Conservation (phyloP, 2,797 vertebrate genomes). For the Paramormyrops hopkinsi region DNA sequence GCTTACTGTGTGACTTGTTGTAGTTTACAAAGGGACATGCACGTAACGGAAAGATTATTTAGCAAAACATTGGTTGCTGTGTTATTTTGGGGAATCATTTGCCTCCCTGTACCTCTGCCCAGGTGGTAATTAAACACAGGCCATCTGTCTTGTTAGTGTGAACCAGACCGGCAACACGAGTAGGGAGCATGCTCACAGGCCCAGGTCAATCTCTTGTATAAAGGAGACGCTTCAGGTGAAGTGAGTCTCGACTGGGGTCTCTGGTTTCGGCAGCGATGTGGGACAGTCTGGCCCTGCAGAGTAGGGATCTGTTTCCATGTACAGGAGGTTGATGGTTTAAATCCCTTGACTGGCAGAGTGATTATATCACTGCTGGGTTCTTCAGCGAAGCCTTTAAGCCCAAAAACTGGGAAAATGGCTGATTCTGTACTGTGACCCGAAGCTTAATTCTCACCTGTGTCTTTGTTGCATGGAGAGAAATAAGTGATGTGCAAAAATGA, state of each 20-base stretch:
- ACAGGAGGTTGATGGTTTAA: neutral
- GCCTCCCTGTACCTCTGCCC: neutral
- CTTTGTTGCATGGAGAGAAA: neutral
- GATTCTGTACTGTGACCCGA: neutral
- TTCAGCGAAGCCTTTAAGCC: neutral
- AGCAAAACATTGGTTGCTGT: neutral
- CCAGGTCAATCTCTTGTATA: neutral
- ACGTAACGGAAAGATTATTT: neutral
- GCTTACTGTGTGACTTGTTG: neutral
- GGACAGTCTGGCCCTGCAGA: neutral
- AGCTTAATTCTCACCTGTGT: neutral
- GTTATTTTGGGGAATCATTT: neutral
- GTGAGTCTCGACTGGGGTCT: neutral
- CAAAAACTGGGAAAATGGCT: neutral
- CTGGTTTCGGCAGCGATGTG: neutral
- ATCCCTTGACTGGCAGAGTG: neutral
- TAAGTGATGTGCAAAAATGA: too few species aligned
- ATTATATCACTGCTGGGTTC: neutral
- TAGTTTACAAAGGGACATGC: neutral
- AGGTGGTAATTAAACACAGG: neutral
- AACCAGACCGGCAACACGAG: neutral
- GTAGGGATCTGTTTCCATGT: neutral
- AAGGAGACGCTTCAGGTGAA: neutral
- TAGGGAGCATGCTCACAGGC: neutral
- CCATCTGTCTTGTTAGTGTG: neutral